Conservation (phyloP, 1,140 invertebrate genomes). For the Hycleus cichorii region DNA sequence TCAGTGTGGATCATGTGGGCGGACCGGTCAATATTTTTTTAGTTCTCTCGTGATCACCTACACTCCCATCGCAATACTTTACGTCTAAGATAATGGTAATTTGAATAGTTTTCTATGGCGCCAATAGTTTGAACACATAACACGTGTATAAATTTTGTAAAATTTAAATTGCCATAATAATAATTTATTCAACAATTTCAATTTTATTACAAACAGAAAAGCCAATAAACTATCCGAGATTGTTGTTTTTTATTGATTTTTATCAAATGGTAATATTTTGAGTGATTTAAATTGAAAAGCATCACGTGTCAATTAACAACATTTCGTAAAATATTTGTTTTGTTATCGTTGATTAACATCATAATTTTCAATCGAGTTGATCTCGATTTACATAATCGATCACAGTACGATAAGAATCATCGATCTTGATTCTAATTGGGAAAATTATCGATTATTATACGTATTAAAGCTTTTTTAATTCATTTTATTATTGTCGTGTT, state of each 20-base stretch:
- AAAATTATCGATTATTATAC: too few species aligned
- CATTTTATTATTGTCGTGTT: too few species aligned
- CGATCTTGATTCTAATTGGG: constrained; percentile 4
- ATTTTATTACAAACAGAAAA: too few species aligned
- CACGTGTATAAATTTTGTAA: too few species aligned
- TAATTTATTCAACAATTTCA: too few species aligned
- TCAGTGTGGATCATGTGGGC: background rate
- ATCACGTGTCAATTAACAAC: constrained; percentile 13
- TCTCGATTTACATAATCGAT: constrained; percentile 10
- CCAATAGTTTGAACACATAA: background rate
- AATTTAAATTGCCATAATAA: too few species aligned
- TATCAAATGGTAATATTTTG: too few species aligned
- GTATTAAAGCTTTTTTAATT: too few species aligned
- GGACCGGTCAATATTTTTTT: constrained; percentile 3
- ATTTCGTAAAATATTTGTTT: constrained; percentile 9
- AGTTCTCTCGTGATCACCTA: constrained; percentile 1
- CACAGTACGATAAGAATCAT: background rate
- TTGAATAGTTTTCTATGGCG: constrained; percentile 10
- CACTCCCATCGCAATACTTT: constrained; percentile 9
- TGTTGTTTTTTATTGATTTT: too few species aligned
- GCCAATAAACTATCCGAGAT: too few species aligned
- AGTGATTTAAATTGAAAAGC: background rate
- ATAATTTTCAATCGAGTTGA: constrained; percentile 3
- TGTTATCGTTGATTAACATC: constrained; percentile 4
- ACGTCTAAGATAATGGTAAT: constrained; percentile 5